Base-by-base conservation (phyloP, 2,888 invertebrate species). In the Sthenelais limicola region DNA sequence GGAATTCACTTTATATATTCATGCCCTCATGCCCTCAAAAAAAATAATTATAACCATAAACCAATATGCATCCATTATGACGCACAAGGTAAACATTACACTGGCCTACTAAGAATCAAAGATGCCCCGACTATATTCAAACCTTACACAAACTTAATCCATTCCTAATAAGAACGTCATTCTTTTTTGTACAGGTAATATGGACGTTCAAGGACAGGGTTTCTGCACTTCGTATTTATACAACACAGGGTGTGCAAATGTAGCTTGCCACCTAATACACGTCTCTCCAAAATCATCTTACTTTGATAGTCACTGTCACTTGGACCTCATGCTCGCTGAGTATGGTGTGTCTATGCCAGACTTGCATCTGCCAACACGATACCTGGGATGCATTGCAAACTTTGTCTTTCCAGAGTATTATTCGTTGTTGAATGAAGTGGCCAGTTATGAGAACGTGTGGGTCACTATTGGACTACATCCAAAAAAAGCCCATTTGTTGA, bases 291-390 rank as follows among this genome's bases (percentile, higher is more conserved):
- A 48, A n/a, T 48, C 21, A 24, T n/a, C 24, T 5, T 52, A 52
- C 12, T 5, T 52, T 3, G 52, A 52, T 15, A 52, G 52, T 30
- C 52, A 52, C 21, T 52, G 52, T 24, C 52, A 52, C 30, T 30
- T 52, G 5, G 52, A 52, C 30, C 3, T 15, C 5, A 7, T 52
- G 26, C 48, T 21, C n/a, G 9, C 4, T 2, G 3, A 3, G 9
- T 5, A 52, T 15, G 52, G 52, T 52, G 52, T 52, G 26, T 15
- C 28, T 26, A 28, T 52, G 5, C 21, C 3, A 5, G 26, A 15
- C 3, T 15, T 52, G 1, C 15, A n/a, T 3, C 15, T 28, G 15
- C 5, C 52, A 52, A 30, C 12, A 1, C 52, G 30, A 52, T 52
- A 24, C 15, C 1, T 28, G 26, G 52, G 52, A 2, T 52, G 52